A percentile compares a stretch with the other conserved stretches of the same genome.
Evolutionary conservation across 2,888 invertebrate genomes (phyloP).

Genomic region (Ochropacha duplaris): DNA sequence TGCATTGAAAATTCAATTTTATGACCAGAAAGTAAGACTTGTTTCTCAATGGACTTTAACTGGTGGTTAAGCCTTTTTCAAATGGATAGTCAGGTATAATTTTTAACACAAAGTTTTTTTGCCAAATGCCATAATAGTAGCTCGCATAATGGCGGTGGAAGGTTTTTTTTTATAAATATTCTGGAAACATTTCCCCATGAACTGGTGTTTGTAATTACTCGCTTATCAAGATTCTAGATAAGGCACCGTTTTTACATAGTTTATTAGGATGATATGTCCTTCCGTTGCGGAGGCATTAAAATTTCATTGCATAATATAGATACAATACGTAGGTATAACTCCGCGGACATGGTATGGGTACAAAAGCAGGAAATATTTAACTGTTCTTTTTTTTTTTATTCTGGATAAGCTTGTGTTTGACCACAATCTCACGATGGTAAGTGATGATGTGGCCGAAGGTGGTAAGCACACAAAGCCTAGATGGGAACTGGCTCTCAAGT

Average conservation of each 20-base stretch:
- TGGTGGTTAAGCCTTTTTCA: conserved; percentile 32
- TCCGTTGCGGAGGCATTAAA: conserved; percentile 51
- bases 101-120: conserved; percentile 69
- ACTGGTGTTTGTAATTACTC: conserved; percentile 70
- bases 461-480: too few species aligned
- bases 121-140: conserved; percentile 70
- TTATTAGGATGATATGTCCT: conserved; percentile 61
- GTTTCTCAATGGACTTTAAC: conserved; percentile 10
- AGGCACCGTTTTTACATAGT: conserved; percentile 54
- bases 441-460: too few species aligned
- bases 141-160: conserved; percentile 59
- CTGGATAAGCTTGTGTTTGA: too few species aligned
- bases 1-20: conserved; percentile 28
- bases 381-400: too few species aligned
- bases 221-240: conserved; percentile 78
- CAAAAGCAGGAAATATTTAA: not conserved
- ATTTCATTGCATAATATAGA: conserved; percentile 15
- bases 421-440: too few species aligned
- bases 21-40: accelerated
- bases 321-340: not conserved
- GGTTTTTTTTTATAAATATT: conserved; percentile 53
- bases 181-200: conserved; percentile 63
- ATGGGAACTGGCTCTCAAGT: too few species aligned
- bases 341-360: not conserved
- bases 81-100: conserved; percentile 46